phyloP scores from a whole-genome alignment of 2,113 vertebrate species.

The Heterocephalus glaber region DNA sequence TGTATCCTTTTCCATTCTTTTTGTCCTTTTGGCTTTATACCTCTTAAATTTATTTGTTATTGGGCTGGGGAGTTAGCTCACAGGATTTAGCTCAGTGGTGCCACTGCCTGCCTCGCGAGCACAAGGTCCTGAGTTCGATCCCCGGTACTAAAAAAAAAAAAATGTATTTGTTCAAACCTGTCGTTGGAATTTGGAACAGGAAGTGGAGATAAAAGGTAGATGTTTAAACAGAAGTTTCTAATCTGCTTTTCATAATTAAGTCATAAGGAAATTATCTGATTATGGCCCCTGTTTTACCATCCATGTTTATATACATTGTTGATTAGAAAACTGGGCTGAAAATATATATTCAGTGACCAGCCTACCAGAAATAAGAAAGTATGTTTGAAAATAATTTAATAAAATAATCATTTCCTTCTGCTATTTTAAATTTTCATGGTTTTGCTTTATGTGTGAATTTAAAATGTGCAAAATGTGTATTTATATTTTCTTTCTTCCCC shows the following conservation, averaged over 20 bases:
- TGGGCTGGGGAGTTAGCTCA: no score
- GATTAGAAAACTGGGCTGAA: not conserved
- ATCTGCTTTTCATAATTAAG: not conserved
- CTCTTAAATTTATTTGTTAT: not conserved
- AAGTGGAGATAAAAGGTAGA: conserved; percentile 13
- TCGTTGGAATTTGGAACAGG: not conserved
- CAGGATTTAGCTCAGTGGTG: no score
- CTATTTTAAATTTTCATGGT: not conserved
- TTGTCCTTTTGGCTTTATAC: not conserved
- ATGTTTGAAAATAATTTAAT: conserved; percentile 13
- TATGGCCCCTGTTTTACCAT: not conserved
- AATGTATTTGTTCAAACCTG: not conserved
- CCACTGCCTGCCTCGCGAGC: no score
- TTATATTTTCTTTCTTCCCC: not conserved
- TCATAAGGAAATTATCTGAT: not conserved
- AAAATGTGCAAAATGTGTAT: not conserved
- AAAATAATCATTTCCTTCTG: conserved; percentile 11
- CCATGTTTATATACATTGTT: not conserved
- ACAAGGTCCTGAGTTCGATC: no score
- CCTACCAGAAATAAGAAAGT: conserved; percentile 24
- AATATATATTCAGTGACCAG: not conserved
- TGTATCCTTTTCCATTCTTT: not conserved
- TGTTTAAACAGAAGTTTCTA: conserved; percentile 17
- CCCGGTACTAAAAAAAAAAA: no score
- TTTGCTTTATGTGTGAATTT: conserved; percentile 11